These are phyloP conservation scores for Apantesis nais DNA, from an alignment of 2,888 invertebrate genomes.

Conservation along the genomic window DNA sequence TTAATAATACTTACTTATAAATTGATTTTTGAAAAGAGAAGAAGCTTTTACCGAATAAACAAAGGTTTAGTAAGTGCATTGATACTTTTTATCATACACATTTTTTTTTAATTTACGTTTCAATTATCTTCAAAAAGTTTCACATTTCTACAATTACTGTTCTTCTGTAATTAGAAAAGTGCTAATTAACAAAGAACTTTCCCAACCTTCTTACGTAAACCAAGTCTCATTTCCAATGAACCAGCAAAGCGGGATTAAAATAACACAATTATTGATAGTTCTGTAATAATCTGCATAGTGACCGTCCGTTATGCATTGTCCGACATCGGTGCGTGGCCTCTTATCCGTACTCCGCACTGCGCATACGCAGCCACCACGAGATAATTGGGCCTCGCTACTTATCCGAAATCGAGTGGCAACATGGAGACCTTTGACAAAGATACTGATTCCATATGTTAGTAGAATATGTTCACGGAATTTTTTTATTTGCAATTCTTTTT, in stretches of 20 bases:
- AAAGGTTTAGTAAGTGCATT: too few relatives aligned
- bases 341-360: constrained; percentile 39
- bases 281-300: constrained; percentile 18
- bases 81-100: too few relatives aligned
- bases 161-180: background rate
- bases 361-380: constrained; percentile 38
- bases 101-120: too few relatives aligned
- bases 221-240: background rate
- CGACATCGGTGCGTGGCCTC: constrained; percentile 54
- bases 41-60: too few relatives aligned
- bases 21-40: too few relatives aligned
- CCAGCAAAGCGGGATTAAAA: background rate
- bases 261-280: constrained; percentile 3
- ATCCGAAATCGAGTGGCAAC: constrained; percentile 26
- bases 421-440: constrained; percentile 22
- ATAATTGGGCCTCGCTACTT: constrained; percentile 68
- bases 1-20: too few relatives aligned
- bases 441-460: constrained; percentile 8
- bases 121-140: background rate
- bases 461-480: background rate
- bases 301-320: constrained; percentile 68
- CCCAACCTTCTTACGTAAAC: background rate
- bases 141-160: background rate
- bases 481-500: background rate
- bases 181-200: background rate